These are phyloP conservation scores for Artibeus lituratus DNA, from an alignment of 2,797 vertebrate genomes.

Conservation along the genomic window DNA sequence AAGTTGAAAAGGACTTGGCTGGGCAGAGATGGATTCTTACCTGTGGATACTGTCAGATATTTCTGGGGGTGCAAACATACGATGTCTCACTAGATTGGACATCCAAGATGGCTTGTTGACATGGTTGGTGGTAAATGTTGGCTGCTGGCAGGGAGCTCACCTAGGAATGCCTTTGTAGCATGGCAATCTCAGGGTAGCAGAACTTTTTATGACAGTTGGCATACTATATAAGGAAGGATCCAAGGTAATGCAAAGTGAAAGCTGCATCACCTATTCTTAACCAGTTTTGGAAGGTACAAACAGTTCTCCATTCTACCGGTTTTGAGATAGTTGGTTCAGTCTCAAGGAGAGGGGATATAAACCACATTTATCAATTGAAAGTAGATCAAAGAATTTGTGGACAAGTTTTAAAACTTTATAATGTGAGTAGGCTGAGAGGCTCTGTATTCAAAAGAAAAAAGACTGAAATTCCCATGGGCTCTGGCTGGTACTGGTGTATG, in stretches of 20 bases:
- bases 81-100: neutral
- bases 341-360: neutral
- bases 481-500: too few species aligned
- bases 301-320: neutral
- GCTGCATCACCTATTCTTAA: neutral
- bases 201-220: neutral
- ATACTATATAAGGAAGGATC: neutral
- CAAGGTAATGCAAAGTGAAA: neutral
- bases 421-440: neutral
- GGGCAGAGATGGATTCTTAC: neutral
- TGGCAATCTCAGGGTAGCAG: neutral
- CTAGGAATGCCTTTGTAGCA: neutral
- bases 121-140: neutral
- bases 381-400: neutral
- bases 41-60: neutral
- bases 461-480: neutral
- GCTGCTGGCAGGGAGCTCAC: neutral
- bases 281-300: neutral
- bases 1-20: neutral
- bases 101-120: neutral
- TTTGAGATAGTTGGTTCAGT: neutral
- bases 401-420: neutral
- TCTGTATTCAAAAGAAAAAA: neutral
- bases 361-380: neutral
- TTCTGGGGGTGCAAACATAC: neutral